Evolutionary conservation across 92 coral and sea anemone genomes (phyloP), one percentile per base, ranked within the genome.

Genomic region (Bergia sp.): DNA sequence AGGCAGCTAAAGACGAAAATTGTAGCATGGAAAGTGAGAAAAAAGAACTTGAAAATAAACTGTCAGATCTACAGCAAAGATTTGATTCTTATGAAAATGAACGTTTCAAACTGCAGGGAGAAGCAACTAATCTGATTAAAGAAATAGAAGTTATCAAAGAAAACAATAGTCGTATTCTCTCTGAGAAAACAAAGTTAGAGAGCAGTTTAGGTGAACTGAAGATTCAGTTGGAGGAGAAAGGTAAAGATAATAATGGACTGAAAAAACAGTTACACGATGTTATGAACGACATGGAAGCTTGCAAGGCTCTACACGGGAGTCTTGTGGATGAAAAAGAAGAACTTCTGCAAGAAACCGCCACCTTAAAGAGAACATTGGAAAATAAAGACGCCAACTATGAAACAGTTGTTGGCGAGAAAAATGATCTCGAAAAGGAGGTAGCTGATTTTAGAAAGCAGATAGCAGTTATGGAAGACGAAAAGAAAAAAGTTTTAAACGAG

Each of bases 381-480:
- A 47, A 50, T 72, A 42, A 72, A 9, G 53, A 71, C 44, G 64
- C 87, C 65, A 69, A 44, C 57, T 45, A 71, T 29, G 12, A 84
- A 53, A 44, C 37, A 42, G 61, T 47, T n/a, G 73, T 81, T 58
- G 66, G 18, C 43, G 93, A 91, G 76, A 89, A 89, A 73, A 90
- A 86, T 11, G 91, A 90, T 73, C 89, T 91, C 37, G 90, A 85
- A 85, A 71, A 85, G 61, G 80, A 90, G 42, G 76, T 93, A 45
- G 89, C 87, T 40, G 80, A 79, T 39, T 69, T 92, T 58, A 90
- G 85, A 80, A 90, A 91, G 13, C 92, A 90, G 76, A 29, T 93
- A 38, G 69, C 73, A 73, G 66, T 83, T 65, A 85, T 93, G 85
- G 75, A 88, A 88, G 89, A 91, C 13, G 88, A 87, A 39, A 82